Evolutionary conservation across 2,797 vertebrate genomes (phyloP).

Genomic region (Dermochelys coriacea): DNA sequence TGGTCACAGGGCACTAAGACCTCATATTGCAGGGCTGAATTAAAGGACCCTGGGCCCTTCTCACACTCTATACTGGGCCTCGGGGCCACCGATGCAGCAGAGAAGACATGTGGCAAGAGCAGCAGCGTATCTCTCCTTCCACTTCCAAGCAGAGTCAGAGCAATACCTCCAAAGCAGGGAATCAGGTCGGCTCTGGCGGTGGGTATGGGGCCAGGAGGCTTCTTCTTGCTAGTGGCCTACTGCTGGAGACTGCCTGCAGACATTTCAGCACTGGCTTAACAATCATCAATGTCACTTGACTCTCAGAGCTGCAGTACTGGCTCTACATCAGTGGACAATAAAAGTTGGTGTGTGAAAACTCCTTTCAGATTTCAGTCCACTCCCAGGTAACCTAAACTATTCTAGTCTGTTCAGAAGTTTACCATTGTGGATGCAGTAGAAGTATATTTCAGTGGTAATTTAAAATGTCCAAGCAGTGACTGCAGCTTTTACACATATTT

Average conservation of each 20-base stretch:
- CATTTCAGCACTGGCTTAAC: fast-evolving
- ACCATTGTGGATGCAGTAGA: neutral
- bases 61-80: neutral
- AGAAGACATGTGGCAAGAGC: neutral
- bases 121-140: neutral
- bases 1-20: neutral
- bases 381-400: neutral
- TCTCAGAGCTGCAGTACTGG: neutral
- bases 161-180: neutral
- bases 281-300: fast-evolving
- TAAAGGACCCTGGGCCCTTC: neutral
- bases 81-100: neutral
- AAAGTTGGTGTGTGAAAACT: neutral
- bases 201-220: neutral
- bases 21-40: neutral
- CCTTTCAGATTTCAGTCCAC: neutral
- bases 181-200: fast-evolving
- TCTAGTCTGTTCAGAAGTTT: neutral
- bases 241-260: neutral
- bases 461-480: neutral
- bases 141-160: fast-evolving
- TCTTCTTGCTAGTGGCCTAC: neutral
- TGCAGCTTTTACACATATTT: neutral
- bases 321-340: neutral
- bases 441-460: neutral